Conservation (phyloP, 2,113 vertebrate species). For the Ochotona princeps region DNA sequence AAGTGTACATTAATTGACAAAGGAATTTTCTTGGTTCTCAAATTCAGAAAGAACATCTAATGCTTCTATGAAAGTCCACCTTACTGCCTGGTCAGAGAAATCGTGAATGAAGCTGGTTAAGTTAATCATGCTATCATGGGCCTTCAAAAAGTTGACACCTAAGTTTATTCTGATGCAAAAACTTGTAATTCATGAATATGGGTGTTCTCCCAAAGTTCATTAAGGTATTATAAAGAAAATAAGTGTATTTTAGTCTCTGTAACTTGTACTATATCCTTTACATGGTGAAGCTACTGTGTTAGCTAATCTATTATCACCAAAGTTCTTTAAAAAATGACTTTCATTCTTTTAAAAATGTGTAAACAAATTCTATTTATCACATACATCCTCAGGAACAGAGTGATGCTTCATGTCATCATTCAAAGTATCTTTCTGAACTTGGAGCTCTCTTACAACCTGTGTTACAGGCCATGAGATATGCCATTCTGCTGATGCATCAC, state of each 20-base stretch:
- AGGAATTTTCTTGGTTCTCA: background rate
- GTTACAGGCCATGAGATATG: background rate
- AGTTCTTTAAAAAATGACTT: background rate
- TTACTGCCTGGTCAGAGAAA: background rate
- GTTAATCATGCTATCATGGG: background rate
- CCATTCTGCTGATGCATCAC: background rate
- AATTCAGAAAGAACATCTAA: background rate
- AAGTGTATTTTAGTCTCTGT: background rate
- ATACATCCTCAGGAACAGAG: background rate
- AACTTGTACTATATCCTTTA: slow-evolving; percentile 23
- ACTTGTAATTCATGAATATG: no score
- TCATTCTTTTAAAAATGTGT: no score
- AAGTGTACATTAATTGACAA: background rate
- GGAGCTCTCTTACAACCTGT: background rate
- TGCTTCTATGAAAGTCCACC: background rate
- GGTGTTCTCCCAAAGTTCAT: no score
- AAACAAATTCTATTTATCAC: background rate
- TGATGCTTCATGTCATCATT: background rate
- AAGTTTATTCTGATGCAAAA: no score
- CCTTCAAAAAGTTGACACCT: no score
- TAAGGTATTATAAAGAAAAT: no score
- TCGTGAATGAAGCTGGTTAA: background rate
- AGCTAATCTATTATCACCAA: background rate
- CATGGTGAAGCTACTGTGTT: background rate
- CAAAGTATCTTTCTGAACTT: background rate